Base-by-base conservation (phyloP, 1,140 invertebrate genomes). In the Muscidifurax raptorellus region DNA sequence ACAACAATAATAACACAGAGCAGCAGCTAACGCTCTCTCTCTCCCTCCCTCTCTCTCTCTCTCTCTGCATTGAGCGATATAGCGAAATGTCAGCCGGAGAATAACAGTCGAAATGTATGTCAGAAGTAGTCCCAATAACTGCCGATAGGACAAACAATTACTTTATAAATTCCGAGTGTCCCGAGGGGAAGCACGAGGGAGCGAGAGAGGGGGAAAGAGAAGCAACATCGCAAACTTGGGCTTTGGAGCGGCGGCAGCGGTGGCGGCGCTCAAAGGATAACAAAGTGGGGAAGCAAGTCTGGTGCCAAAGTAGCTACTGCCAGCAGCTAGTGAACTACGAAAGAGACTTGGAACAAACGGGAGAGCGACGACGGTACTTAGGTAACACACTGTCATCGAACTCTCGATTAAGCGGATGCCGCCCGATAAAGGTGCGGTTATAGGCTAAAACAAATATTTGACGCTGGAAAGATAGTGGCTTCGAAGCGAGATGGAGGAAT, bases 361-460 rank as follows among this genome's bases (percentile, higher is more conserved):
- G 66, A 27, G 47, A 74, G 59, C 6, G 47, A 59, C 22, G 52
- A 59, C 52, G 22, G 52, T 69, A 44, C 79, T 75, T 40, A 28
- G 52, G 40, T 59, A 78, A 84, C 75, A 84, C 66, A 84, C 28
- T 72, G 44, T 72, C 76, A 72, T 79, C 82, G 82, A 84, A 71
- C 64, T 83, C 75, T 71, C 76, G 82, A 83, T 83, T 83, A 78
- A 78, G 75, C 75, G 75, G 82, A 79, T 79, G 82, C 28, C 40
- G 67, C 6, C 22, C 52, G 76, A 84, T 84, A 84, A 40, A 79
- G 76, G 30, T n/a, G n/a, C 77, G 52, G 77, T 75, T 78, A 80
- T 84, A 67, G 77, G 6, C 67, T 47, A 66, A 69, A 75, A 36
- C 77, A 84, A 84, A 84, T 84, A 84, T 84, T 84, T 84, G 77